Evolutionary conservation across 2,797 vertebrate genomes (phyloP).

Genomic region (Mormyrops attenuatus): DNA sequence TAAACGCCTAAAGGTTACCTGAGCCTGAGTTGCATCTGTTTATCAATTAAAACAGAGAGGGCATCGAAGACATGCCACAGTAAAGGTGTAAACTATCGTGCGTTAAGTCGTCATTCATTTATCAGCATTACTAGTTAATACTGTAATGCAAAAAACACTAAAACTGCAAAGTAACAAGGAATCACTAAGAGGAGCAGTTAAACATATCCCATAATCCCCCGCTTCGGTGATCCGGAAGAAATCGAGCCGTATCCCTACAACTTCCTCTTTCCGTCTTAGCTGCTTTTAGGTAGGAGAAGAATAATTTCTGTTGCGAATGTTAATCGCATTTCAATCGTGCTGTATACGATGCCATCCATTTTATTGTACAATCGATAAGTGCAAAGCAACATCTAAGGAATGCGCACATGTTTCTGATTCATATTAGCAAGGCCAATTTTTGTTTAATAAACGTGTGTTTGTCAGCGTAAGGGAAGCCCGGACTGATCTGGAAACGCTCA

Average conservation of each 20-base stretch:
- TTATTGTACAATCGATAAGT: background rate
- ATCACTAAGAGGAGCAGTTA: background rate
- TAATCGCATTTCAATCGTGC: constrained; percentile 55
- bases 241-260: constrained; percentile 29
- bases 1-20: background rate
- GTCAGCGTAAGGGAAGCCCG: background rate
- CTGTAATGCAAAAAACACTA: background rate
- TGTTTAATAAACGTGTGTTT: background rate
- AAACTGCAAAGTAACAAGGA: background rate
- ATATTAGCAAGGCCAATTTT: background rate
- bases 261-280: constrained; percentile 71
- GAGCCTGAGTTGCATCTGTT: background rate
- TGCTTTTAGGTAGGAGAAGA: constrained; percentile 64
- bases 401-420: background rate
- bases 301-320: background rate
- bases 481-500: background rate
- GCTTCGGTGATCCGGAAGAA: constrained; percentile 63
- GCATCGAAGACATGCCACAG: background rate
- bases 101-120: background rate
- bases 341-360: constrained; percentile 50
- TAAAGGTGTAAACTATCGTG: background rate
- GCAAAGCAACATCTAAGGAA: background rate
- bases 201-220: constrained; percentile 38
- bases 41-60: background rate
- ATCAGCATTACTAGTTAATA: background rate